Conservation (phyloP, 2,113 vertebrate genomes). For the Elgaria multicarinata region DNA sequence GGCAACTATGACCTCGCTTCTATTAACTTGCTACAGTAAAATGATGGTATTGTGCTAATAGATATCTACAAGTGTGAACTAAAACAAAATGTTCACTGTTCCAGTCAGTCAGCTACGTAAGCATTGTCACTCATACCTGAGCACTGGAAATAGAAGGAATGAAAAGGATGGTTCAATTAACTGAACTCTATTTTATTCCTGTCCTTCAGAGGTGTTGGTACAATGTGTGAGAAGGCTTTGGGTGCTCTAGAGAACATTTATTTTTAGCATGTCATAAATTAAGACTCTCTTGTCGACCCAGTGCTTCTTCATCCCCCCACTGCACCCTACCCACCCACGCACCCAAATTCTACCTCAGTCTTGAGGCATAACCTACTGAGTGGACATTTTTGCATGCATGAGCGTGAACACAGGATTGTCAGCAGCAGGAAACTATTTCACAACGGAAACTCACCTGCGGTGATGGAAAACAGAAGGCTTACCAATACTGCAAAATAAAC, state of each 20-base stretch:
- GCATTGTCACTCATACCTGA: neutral
- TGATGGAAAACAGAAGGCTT: neutral
- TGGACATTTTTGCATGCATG: neutral
- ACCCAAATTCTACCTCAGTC: neutral
- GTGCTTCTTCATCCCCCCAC: neutral
- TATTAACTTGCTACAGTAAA: neutral
- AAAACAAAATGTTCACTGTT: neutral
- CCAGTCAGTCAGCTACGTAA: neutral
- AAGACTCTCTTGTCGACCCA: neutral
- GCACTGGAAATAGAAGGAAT: neutral
- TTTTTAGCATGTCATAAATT: neutral
- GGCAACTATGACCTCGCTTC: too few species aligned
- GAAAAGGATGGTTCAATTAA: neutral
- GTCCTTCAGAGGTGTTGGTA: neutral
- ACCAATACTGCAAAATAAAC: neutral
- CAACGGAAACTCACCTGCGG: neutral
- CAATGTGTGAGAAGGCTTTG: neutral
- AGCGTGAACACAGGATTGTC: neutral
- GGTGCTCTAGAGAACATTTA: constrained; percentile 1
- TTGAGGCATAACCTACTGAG: neutral
- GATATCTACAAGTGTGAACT: neutral
- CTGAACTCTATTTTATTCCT: neutral
- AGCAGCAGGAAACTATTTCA: neutral
- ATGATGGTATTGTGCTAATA: neutral
- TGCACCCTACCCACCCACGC: too few species aligned